A percentile compares a stretch with the other conserved stretches of the same genome.
Evolutionary conservation across 2,113 vertebrate genomes (phyloP).

Genomic region (Triplophysa siluroides): DNA sequence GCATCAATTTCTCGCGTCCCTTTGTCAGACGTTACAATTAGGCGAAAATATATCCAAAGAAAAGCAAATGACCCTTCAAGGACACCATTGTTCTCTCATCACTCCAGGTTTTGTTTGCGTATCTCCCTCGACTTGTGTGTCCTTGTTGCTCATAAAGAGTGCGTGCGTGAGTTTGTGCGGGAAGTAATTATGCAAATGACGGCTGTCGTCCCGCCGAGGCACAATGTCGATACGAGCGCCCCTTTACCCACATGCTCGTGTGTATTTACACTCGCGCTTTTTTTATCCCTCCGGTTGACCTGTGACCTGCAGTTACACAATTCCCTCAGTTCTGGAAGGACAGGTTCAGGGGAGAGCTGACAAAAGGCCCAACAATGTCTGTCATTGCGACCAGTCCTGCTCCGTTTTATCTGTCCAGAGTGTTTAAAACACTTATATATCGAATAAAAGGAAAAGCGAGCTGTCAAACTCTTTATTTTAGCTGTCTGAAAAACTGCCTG

Average conservation of each 20-base stretch:
- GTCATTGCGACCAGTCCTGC: constrained; percentile 46
- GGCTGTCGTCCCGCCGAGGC: constrained; percentile 65
- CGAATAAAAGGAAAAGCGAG: constrained; percentile 40
- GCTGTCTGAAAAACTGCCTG: constrained; percentile 47
- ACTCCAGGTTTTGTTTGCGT: constrained; percentile 72
- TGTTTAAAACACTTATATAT: constrained; percentile 34
- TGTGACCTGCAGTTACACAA: constrained; percentile 26
- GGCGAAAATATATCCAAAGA: constrained; percentile 51
- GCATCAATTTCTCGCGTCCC: constrained; percentile 24
- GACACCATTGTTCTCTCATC: constrained; percentile 73
- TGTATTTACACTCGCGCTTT: constrained; percentile 38
- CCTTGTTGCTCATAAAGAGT: constrained; percentile 63
- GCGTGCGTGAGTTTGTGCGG: constrained; percentile 43
- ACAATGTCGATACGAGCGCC: constrained; percentile 65
- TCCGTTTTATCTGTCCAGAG: constrained; percentile 46
- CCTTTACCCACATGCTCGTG: constrained; percentile 41
- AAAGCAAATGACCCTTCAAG: constrained; percentile 72
- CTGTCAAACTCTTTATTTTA: constrained; percentile 53
- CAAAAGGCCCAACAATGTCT: constrained; percentile 51
- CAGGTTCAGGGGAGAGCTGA: constrained; percentile 39
- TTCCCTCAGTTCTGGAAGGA: constrained; percentile 28
- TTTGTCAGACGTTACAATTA: constrained; percentile 53
- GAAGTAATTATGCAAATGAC: constrained; percentile 77
- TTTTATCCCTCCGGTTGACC: constrained; percentile 42
- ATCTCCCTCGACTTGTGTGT: constrained; percentile 64